phyloP scores from a whole-genome alignment of 2,888 invertebrate genomes.

The Ypsolopha scabrella region DNA sequence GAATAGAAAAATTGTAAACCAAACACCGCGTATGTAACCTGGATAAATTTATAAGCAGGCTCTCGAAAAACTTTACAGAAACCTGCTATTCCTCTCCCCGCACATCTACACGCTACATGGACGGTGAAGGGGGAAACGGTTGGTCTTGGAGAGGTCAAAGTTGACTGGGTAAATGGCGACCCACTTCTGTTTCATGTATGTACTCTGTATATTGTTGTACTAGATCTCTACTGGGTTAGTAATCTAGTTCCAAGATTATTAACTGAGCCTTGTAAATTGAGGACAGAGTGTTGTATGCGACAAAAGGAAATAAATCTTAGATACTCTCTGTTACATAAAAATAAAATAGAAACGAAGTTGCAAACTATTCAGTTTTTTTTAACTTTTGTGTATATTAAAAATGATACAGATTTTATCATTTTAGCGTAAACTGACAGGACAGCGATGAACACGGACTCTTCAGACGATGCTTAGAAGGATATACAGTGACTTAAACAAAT shows the following conservation, averaged over 20 bases:
- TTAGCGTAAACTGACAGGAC: no score
- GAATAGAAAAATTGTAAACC: neutral
- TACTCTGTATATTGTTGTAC: slow-evolving; percentile 49
- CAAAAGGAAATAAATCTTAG: no score
- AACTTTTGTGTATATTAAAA: no score
- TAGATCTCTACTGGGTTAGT: slow-evolving; percentile 43
- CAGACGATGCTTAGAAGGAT: no score
- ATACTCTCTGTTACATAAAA: no score
- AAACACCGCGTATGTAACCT: neutral
- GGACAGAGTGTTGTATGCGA: no score
- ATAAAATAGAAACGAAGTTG: no score
- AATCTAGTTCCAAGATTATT: slow-evolving; percentile 41
- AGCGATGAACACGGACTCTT: no score
- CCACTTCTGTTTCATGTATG: slow-evolving; percentile 39
- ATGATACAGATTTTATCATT: no score
- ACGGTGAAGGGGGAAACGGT: slow-evolving; percentile 23
- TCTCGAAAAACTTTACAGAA: neutral
- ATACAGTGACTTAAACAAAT: no score
- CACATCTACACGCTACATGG: neutral
- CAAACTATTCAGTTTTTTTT: no score
- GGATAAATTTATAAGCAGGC: slow-evolving; percentile 1
- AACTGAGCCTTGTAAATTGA: slow-evolving; percentile 25
- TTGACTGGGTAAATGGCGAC: slow-evolving; percentile 36
- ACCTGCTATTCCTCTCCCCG: neutral
- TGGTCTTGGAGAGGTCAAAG: slow-evolving; percentile 26